A percentile compares a stretch with the other conserved stretches of the same genome.
Conservation (phyloP, 2,888 invertebrate genomes). For the Hemistola chrysoprasaria region DNA sequence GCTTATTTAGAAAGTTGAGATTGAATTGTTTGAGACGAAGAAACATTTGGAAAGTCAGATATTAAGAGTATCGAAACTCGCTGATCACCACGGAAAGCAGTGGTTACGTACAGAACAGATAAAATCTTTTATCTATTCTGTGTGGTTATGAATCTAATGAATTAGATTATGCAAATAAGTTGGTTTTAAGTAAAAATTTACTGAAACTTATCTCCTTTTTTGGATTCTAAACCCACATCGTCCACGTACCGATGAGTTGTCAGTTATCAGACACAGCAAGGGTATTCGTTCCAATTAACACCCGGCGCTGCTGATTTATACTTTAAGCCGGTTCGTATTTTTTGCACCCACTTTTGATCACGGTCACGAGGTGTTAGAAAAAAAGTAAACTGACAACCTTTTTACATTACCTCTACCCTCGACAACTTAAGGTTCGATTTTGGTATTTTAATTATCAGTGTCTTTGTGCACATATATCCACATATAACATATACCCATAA, state of each 20-base stretch:
- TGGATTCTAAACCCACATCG: constrained; percentile 28
- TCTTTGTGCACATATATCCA: too few relatives aligned
- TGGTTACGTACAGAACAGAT: too few relatives aligned
- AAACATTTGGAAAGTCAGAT: too few relatives aligned
- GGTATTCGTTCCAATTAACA: constrained; percentile 79
- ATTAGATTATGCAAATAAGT: too few relatives aligned
- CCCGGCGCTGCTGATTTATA: constrained; percentile 67
- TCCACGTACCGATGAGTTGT: constrained; percentile 29
- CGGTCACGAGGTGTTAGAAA: constrained; percentile 55
- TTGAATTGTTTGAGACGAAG: too few relatives aligned
- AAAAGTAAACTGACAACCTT: constrained; percentile 38
- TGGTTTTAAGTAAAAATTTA: constrained; percentile 6
- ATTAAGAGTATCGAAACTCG: too few relatives aligned
- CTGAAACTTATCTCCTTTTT: constrained; percentile 24
- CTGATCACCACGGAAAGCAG: too few relatives aligned
- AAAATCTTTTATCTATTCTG: too few relatives aligned
- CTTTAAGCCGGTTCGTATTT: constrained; percentile 55
- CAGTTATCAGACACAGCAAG: constrained; percentile 53
- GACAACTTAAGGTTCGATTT: constrained; percentile 1
- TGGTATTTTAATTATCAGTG: too few relatives aligned
- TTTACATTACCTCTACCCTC: constrained; percentile 20
- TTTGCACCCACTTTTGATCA: constrained; percentile 60
- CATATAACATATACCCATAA: too few relatives aligned
- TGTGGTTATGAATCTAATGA: too few relatives aligned
- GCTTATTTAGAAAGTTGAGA: constrained; percentile 1